These are phyloP conservation scores for Coelogynopora nodosa DNA, from an alignment of 2,888 invertebrate species.

Conservation along the genomic window DNA sequence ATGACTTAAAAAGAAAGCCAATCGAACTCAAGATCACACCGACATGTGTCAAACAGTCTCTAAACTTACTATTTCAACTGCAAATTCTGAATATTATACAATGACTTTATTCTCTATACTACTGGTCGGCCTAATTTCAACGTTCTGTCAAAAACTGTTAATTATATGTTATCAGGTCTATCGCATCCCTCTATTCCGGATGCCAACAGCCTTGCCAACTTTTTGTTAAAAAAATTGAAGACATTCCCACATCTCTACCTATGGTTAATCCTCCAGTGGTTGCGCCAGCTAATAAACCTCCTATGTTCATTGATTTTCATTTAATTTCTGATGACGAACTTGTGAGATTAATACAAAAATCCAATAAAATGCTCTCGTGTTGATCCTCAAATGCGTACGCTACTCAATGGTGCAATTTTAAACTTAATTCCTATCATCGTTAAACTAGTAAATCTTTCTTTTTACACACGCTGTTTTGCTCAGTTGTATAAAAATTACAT, in stretches of 20 bases:
- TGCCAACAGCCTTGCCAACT: constrained; percentile 19
- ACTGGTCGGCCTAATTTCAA: constrained; percentile 7
- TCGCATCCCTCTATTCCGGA: background rate
- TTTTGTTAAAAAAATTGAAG: background rate
- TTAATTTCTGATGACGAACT: background rate
- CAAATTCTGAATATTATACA: constrained; percentile 6
- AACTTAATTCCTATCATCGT: background rate
- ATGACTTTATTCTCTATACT: background rate
- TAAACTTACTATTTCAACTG: background rate
- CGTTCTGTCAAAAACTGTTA: constrained; percentile 18
- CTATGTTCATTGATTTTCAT: background rate
- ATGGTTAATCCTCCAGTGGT: constrained; percentile 15
- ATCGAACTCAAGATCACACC: background rate
- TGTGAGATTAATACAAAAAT: background rate
- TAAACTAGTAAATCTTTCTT: constrained; percentile 3
- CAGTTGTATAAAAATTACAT: background rate
- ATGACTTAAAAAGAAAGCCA: constrained; percentile 19
- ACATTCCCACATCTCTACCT: constrained; percentile 1
- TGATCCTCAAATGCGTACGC: background rate
- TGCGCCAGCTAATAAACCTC: background rate
- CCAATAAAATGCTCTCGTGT: background rate
- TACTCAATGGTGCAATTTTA: constrained; percentile 9
- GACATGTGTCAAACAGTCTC: constrained; percentile 19
- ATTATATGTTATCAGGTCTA: constrained; percentile 7
- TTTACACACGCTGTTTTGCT: background rate